These are phyloP conservation scores for Pelobates cultripes DNA, from an alignment of 2,797 vertebrate genomes.

Conservation along the genomic window DNA sequence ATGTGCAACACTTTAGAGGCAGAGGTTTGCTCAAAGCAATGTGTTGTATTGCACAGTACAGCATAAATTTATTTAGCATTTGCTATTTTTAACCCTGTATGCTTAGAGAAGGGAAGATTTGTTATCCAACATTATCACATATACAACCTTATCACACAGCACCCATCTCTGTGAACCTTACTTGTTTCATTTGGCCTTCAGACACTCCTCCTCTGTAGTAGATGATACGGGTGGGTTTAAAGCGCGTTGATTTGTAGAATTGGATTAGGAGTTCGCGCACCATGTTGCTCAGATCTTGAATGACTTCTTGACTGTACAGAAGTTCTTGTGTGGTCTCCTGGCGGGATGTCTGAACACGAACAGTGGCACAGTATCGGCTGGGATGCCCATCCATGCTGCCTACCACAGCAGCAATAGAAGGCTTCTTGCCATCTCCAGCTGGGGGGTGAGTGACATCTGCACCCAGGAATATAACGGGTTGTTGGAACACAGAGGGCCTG, in stretches of 20 bases:
- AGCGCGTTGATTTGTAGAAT: constrained; percentile 98
- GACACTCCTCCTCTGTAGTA: constrained; percentile 97
- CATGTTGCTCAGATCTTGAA: constrained; percentile 97
- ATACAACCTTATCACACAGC: too few species aligned
- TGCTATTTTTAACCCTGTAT: too few species aligned
- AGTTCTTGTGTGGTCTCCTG: constrained; percentile 97
- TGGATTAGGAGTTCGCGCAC: constrained; percentile 95
- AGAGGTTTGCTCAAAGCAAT: too few species aligned
- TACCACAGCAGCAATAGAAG: constrained; percentile 94
- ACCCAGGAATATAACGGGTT: constrained; percentile 95
- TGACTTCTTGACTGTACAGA: constrained; percentile 96
- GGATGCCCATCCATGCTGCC: constrained; percentile 98
- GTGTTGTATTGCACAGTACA: too few species aligned
- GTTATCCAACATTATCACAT: too few species aligned
- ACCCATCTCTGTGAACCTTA: constrained; percentile 51
- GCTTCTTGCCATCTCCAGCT: constrained; percentile 94
- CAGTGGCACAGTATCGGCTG: constrained; percentile 97
- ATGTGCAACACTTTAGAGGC: too few species aligned
- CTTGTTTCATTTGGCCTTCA: constrained; percentile 99
- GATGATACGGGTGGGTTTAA: constrained; percentile 97
- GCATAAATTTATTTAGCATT: too few species aligned
- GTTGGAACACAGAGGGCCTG: constrained; percentile 97
- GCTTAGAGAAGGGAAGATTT: too few species aligned
- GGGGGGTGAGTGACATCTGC: constrained; percentile 96
- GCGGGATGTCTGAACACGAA: constrained; percentile 93